Evolutionary conservation across 2,113 vertebrate species (phyloP).

Genomic region (Lepus americanus): DNA sequence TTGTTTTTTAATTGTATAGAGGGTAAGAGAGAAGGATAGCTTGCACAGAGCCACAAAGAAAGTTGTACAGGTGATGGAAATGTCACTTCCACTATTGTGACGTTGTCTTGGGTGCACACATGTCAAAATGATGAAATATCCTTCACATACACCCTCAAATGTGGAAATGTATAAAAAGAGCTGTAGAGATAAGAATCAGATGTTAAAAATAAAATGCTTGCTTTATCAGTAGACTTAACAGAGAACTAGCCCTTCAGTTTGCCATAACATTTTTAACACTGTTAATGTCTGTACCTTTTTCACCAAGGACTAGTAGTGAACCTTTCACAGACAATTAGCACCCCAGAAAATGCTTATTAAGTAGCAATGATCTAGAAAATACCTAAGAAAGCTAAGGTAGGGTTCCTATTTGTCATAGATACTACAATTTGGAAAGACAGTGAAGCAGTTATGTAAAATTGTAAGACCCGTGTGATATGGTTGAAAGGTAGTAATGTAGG

Average conservation of each 20-base stretch:
- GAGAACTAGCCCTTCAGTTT: conserved; percentile 25
- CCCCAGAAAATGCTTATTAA: background rate
- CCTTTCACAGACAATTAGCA: background rate
- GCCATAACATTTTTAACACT: background rate
- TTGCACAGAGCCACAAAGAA: background rate
- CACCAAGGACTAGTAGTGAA: background rate
- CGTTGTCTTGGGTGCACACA: background rate
- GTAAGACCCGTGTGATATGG: background rate
- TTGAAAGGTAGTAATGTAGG: background rate
- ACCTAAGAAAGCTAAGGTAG: background rate
- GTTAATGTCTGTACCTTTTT: background rate
- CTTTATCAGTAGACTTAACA: background rate
- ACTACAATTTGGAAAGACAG: background rate
- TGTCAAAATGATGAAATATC: background rate
- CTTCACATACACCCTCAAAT: background rate
- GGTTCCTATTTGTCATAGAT: background rate
- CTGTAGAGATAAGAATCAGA: background rate
- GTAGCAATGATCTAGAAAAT: background rate
- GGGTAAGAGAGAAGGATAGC: background rate
- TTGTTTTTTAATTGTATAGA: background rate
- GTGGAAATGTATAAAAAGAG: background rate
- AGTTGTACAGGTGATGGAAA: background rate
- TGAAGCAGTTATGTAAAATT: background rate
- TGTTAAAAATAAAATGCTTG: conserved; percentile 19
- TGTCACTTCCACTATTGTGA: background rate